A percentile compares a stretch with the other conserved stretches of the same genome.
Evolutionary conservation across 2,113 vertebrate genomes (phyloP).

Genomic region (Anseranas semipalmata): DNA sequence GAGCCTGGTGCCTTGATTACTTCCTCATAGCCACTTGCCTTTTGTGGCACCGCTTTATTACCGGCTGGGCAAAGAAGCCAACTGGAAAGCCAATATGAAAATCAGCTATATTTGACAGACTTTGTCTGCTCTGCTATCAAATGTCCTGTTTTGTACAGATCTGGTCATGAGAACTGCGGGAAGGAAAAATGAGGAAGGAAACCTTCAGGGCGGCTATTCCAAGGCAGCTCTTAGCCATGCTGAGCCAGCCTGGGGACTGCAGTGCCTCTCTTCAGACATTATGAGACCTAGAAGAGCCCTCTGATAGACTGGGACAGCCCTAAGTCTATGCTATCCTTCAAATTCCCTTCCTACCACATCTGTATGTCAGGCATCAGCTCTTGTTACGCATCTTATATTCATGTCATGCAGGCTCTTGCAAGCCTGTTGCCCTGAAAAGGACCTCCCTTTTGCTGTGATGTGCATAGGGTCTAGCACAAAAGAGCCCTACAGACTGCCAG

Average conservation of each 20-base stretch:
- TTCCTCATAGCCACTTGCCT: neutral
- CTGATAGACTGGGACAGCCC: neutral
- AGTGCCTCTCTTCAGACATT: neutral
- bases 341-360: neutral
- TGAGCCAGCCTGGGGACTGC: neutral
- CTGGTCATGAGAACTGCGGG: neutral
- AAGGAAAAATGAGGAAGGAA: neutral
- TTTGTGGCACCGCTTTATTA: neutral
- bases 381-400: neutral
- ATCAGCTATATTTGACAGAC: neutral
- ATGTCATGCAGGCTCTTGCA: neutral
- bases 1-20: neutral
- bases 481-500: neutral
- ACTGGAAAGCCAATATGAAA: neutral
- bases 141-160: neutral
- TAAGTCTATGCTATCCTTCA: accelerated
- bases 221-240: neutral
- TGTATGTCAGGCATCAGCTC: neutral
- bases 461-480: neutral
- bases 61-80: neutral
- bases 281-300: neutral
- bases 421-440: neutral
- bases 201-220: neutral
- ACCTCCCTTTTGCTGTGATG: neutral
- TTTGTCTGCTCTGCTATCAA: neutral